Percentiles rank a stretch among this genome's conserved stretches.
These are phyloP conservation scores for Rutpela maculata DNA, from an alignment of 2,888 invertebrate genomes.

Conservation along the genomic window DNA sequence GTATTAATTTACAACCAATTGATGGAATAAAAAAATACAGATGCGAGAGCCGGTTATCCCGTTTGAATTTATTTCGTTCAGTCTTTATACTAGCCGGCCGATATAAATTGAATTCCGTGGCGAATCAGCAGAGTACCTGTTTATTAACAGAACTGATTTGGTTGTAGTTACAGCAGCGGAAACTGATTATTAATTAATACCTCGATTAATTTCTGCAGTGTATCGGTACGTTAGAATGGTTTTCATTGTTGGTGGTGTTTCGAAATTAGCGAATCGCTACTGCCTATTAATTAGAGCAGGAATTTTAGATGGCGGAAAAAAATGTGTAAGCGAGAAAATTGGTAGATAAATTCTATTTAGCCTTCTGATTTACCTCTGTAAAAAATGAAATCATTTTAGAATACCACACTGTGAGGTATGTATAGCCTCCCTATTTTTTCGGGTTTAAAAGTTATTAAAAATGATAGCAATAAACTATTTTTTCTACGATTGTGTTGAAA, in stretches of 20 bases:
- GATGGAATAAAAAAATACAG: not conserved
- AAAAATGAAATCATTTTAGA: no score
- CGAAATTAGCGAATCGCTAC: not conserved
- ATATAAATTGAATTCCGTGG: not conserved
- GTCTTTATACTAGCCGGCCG: not conserved
- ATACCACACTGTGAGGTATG: no score
- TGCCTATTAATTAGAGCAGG: no score
- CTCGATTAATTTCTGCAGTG: not conserved
- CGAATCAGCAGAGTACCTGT: not conserved
- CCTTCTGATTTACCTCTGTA: no score
- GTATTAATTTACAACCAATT: slow-evolving; percentile 7
- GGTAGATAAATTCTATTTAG: no score
- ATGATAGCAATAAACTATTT: no score
- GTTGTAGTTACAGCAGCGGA: not conserved
- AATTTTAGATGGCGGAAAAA: no score
- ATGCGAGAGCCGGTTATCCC: not conserved
- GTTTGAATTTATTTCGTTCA: slow-evolving; percentile 7
- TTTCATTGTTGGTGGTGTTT: not conserved
- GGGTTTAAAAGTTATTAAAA: no score
- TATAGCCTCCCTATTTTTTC: no score
- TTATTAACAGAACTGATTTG: not conserved
- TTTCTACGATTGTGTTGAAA: no score
- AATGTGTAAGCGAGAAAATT: no score
- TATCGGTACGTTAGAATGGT: not conserved
- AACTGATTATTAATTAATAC: not conserved